Conservation (phyloP, 2,113 vertebrate genomes). For the Scartelaos histophorus region DNA sequence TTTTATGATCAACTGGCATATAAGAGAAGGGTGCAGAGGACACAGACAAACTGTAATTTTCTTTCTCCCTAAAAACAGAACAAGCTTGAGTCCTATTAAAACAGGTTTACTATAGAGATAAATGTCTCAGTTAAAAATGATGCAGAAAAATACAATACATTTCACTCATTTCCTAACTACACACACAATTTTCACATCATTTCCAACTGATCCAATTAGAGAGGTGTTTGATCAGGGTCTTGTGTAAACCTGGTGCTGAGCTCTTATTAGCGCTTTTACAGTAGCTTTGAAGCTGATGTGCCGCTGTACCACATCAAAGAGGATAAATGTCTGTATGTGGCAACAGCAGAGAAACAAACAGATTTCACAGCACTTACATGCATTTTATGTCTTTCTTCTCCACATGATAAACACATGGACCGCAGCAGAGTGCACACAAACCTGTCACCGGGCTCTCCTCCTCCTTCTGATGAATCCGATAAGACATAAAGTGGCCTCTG, state of each 20-base stretch:
- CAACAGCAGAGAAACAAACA: neutral
- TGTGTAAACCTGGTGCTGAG: constrained; percentile 5
- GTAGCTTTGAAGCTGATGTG: constrained; percentile 3
- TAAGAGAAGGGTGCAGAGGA: too few relatives aligned
- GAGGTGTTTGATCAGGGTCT: constrained; percentile 17
- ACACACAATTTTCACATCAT: neutral
- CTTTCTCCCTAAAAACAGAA: neutral
- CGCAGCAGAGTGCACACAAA: constrained; percentile 7
- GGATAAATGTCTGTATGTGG: constrained; percentile 19
- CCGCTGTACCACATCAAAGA: constrained; percentile 14
- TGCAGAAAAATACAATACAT: neutral
- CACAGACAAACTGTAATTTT: neutral
- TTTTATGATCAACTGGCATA: neutral
- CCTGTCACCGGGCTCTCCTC: constrained; percentile 29
- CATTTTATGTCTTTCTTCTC: constrained; percentile 19
- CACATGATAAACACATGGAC: constrained; percentile 17
- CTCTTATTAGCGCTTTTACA: constrained; percentile 11
- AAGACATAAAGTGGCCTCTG: constrained; percentile 55
- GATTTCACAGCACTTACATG: constrained; percentile 9
- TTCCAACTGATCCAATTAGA: constrained; percentile 19
- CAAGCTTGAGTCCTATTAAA: neutral
- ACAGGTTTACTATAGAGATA: neutral
- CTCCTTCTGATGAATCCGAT: constrained; percentile 46
- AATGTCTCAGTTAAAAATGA: neutral
- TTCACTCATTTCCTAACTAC: neutral